These are phyloP conservation scores for Chanos chanos DNA, from an alignment of 2,797 vertebrate species.

Conservation along the genomic window DNA sequence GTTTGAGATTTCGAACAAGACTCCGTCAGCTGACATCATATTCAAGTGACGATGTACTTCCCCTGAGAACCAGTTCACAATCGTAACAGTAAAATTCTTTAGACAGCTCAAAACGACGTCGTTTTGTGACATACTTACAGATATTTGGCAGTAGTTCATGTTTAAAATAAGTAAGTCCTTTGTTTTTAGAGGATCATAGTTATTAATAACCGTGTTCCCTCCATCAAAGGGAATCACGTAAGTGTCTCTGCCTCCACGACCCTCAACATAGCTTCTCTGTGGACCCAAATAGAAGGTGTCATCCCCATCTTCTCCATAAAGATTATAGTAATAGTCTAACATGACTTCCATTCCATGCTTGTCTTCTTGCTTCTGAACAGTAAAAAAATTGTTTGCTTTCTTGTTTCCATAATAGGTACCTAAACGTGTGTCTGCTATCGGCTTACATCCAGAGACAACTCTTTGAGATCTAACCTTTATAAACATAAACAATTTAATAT, in stretches of 20 bases:
- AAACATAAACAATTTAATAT: background rate
- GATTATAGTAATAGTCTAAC: slow-evolving; percentile 53
- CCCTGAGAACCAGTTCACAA: slow-evolving; percentile 33
- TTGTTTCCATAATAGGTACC: slow-evolving; percentile 52
- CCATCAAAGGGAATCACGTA: slow-evolving; percentile 49
- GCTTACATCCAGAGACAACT: slow-evolving; percentile 32
- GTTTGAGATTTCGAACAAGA: slow-evolving; percentile 12
- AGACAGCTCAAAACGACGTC: slow-evolving; percentile 22
- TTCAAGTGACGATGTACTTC: slow-evolving; percentile 30
- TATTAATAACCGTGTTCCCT: slow-evolving; percentile 51
- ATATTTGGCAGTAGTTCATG: slow-evolving; percentile 10
- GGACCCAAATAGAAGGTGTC: slow-evolving; percentile 56
- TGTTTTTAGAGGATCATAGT: background rate
- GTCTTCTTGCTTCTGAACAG: slow-evolving; percentile 39
- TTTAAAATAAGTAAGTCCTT: slow-evolving; percentile 10
- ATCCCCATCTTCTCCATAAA: slow-evolving; percentile 51
- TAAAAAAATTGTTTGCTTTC: slow-evolving; percentile 48
- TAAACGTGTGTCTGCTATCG: slow-evolving; percentile 2
- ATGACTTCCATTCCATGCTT: slow-evolving; percentile 26
- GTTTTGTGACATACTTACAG: slow-evolving; percentile 8
- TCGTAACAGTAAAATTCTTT: slow-evolving; percentile 19
- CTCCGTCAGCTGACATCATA: slow-evolving; percentile 28
- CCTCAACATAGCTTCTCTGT: slow-evolving; percentile 53
- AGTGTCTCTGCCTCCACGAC: slow-evolving; percentile 49
- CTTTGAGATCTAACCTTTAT: slow-evolving; percentile 34